Conservation (phyloP, 30 jellyfish, hydroid and myxozoan species). For the Rhopilema esculentum region DNA sequence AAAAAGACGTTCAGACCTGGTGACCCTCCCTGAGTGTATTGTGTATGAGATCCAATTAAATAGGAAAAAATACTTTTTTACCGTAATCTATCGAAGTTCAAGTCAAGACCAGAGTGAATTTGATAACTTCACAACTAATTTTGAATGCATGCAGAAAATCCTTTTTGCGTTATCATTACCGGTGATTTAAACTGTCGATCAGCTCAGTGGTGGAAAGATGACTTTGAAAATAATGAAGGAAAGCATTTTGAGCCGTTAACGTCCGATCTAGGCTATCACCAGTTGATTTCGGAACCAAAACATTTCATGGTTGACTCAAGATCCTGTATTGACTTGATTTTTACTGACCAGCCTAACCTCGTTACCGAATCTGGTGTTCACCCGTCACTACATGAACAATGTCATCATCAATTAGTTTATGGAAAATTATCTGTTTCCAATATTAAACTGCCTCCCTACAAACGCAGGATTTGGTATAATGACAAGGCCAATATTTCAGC, state of each 20-base stretch:
- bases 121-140: conserved; percentile 16
- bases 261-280: conserved; percentile 41
- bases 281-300: conserved; percentile 38
- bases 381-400: conserved; percentile 45
- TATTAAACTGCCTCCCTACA: conserved; percentile 28
- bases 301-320: conserved; percentile 18
- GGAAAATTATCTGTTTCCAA: conserved; percentile 50
- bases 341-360: conserved; percentile 58
- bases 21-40: conserved; percentile 56
- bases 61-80: conserved; percentile 40
- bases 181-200: conserved; percentile 60
- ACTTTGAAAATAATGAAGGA: conserved; percentile 42
- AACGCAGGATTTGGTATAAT: conserved; percentile 44
- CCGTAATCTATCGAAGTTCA: conserved; percentile 45
- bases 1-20: conserved; percentile 39
- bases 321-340: conserved; percentile 50
- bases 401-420: conserved; percentile 56
- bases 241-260: conserved; percentile 37
- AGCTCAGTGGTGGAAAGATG: conserved; percentile 51
- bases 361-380: conserved; percentile 43
- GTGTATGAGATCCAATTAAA: conserved; percentile 22
- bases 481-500: conserved; percentile 32
- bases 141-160: conserved; percentile 53
- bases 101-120: conserved; percentile 43
- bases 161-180: conserved; percentile 18